phyloP scores from a whole-genome alignment of 1,140 invertebrate species.

The Octopus sinensis region DNA sequence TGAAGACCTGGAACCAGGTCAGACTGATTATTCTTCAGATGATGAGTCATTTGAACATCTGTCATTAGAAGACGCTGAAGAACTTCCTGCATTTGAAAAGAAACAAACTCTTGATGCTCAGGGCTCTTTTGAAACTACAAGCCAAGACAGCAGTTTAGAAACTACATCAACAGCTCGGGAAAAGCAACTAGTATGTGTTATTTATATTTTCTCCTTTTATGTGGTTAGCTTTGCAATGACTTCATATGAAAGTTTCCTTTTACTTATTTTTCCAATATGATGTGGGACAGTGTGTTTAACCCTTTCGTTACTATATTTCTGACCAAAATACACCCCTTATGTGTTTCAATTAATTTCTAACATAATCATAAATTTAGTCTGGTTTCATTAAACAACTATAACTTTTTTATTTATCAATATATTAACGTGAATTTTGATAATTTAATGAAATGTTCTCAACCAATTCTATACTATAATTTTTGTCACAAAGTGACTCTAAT shows the following conservation, averaged over 20 bases:
- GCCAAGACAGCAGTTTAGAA: slow-evolving; percentile 64
- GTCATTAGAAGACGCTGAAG: slow-evolving; percentile 47
- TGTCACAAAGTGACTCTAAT: too few species aligned
- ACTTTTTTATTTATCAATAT: too few species aligned
- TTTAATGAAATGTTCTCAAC: too few species aligned
- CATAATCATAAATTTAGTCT: too few species aligned
- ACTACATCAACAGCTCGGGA: slow-evolving; percentile 41
- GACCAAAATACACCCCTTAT: too few species aligned
- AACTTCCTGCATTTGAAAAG: slow-evolving; percentile 44
- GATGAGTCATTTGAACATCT: slow-evolving; percentile 58
- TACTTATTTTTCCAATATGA: neutral
- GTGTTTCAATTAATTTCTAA: too few species aligned
- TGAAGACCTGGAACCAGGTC: slow-evolving; percentile 55
- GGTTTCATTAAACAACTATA: too few species aligned
- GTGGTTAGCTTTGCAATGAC: neutral
- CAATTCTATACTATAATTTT: too few species aligned
- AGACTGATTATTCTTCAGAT: slow-evolving; percentile 58
- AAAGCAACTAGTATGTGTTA: slow-evolving; percentile 38
- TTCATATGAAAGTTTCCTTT: neutral
- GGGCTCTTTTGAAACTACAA: slow-evolving; percentile 37
- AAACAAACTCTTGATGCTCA: slow-evolving; percentile 28
- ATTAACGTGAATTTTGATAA: too few species aligned
- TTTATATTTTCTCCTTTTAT: neutral
- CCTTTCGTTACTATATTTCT: too few species aligned
- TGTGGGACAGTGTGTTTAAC: too few species aligned